Percentiles rank a stretch among this genome's conserved stretches.
Conservation (phyloP, 2,797 vertebrate species). For the Hypotaenidia okinawae region DNA sequence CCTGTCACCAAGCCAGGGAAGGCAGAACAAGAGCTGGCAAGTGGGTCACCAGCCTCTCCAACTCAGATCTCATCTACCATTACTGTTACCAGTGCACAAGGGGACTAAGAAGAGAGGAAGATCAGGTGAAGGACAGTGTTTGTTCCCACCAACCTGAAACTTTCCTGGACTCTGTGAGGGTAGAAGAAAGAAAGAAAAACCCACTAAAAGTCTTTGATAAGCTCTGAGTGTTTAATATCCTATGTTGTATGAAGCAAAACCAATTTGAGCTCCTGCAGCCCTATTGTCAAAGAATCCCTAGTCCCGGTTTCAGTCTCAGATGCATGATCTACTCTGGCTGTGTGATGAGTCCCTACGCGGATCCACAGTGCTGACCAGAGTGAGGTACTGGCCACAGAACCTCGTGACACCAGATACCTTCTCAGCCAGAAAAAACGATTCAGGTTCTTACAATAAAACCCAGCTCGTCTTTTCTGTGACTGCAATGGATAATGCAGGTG, state of each 20-base stretch:
- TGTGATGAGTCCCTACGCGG: neutral
- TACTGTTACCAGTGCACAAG: neutral
- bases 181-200: neutral
- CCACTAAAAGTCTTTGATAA: neutral
- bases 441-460: neutral
- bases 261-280: neutral
- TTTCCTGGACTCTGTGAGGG: neutral
- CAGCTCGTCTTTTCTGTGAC: neutral
- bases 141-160: neutral
- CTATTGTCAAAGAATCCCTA: neutral
- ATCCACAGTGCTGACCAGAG: neutral
- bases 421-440: neutral
- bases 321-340: no score
- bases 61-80: neutral
- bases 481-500: neutral
- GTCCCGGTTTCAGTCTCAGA: neutral
- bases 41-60: neutral
- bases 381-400: neutral
- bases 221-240: neutral
- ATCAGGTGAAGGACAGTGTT: neutral
- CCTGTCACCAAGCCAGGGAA: neutral
- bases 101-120: neutral
- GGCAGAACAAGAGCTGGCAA: neutral
- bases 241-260: neutral
- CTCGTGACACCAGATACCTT: neutral